These are phyloP conservation scores for Paralvinella palmiformis DNA, from an alignment of 1,140 invertebrate species.

Conservation along the genomic window DNA sequence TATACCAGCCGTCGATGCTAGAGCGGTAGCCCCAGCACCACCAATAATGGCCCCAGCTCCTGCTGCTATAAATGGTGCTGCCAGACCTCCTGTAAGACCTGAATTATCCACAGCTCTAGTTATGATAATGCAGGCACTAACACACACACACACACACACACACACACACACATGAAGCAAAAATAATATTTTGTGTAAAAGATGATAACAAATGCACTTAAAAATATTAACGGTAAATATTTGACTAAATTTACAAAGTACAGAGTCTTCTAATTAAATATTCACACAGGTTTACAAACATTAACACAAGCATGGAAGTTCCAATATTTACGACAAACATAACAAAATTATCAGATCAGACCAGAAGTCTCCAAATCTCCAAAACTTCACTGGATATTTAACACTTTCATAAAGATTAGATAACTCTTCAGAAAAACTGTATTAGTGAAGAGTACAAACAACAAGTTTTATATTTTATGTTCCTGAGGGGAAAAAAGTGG, in stretches of 20 bases:
- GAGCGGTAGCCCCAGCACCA: conserved; percentile 56
- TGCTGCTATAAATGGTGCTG: conserved; percentile 62
- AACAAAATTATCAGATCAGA: no score
- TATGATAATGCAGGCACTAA: neutral
- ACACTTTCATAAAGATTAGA: no score
- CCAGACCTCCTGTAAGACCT: conserved; percentile 60
- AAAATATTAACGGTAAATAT: neutral
- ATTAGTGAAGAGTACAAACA: no score
- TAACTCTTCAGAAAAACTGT: no score
- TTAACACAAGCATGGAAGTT: no score
- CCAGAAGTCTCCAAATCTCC: no score
- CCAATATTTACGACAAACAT: no score
- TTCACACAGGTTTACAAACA: neutral
- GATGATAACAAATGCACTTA: neutral
- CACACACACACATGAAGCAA: neutral
- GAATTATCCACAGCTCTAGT: neutral
- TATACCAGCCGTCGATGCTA: conserved; percentile 58
- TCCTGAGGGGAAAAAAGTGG: no score
- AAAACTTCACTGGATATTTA: no score
- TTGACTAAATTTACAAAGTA: neutral
- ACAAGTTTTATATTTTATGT: no score
- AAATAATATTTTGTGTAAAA: neutral
- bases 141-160: neutral
- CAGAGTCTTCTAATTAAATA: neutral
- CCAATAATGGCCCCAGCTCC: conserved; percentile 56